A percentile compares a stretch with the other conserved stretches of the same genome.
Conservation (phyloP, 2,797 vertebrate genomes). For the Rhodeus uyekii region DNA sequence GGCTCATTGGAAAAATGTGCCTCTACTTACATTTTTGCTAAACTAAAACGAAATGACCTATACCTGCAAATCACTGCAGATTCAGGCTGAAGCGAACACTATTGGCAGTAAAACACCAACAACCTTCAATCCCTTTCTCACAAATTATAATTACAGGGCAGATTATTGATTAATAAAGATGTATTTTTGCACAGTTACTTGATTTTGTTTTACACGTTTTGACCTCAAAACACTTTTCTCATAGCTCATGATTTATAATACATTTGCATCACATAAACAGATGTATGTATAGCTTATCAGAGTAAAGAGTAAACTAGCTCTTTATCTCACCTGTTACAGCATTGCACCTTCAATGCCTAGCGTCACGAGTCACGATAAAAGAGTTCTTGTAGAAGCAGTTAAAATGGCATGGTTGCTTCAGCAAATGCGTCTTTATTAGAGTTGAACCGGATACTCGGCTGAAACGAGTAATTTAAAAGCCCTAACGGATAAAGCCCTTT, state of each 20-base stretch:
- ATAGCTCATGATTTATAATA: not conserved
- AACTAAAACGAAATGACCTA: not conserved
- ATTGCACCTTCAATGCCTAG: not conserved
- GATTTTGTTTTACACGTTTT: too few species aligned
- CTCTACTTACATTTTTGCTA: not conserved
- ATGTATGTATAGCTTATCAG: not conserved
- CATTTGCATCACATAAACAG: not conserved
- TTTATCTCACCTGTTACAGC: not conserved
- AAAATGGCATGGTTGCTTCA: not conserved
- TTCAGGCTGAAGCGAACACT: not conserved
- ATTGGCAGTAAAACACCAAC: not conserved
- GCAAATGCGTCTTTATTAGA: not conserved
- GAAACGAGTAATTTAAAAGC: too few species aligned
- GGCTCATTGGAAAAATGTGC: not conserved
- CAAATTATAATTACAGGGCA: not conserved
- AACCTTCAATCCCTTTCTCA: not conserved
- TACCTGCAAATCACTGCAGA: not conserved
- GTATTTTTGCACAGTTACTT: not conserved
- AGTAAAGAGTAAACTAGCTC: not conserved
- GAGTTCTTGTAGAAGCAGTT: not conserved
- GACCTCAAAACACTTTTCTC: not conserved
- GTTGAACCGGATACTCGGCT: too few species aligned
- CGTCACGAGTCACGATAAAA: not conserved
- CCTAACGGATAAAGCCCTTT: too few species aligned
- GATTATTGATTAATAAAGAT: not conserved